Base-by-base conservation (phyloP, 2,888 invertebrate genomes). In the Falcaria lacertinaria region DNA sequence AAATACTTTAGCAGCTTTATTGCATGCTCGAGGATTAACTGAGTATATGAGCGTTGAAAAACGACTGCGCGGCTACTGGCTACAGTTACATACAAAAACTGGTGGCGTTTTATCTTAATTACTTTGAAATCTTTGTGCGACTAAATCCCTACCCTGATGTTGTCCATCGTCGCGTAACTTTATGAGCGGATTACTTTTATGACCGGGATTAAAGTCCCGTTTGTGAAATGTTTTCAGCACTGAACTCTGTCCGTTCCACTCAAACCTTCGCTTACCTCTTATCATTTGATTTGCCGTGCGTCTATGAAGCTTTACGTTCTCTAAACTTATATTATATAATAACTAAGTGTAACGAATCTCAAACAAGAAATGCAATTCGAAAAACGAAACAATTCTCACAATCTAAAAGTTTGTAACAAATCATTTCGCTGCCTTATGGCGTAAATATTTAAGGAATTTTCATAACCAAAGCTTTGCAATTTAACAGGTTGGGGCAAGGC, bases 101-200 rank as follows among this genome's bases (percentile, higher is more conserved):
- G 76, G 70, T 72, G 77, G 79, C 74, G 76, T 89, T 89, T 88
- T 87, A 86, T 89, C 86, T 86, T 89, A 89, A 89, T 89, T 88
- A 89, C 84, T 84, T 82, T 68, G 79, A 78, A 86, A 87, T 89
- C 88, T 87, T 88, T 82, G 83, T 78, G 72, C 57, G 82, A 80
- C 78, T 73, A 80, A 87, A 88, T 85, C 86, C 86, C 73, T 79
- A 81, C 86, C 87, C 88, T 86, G 82, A 80, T 80, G 85, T 79
- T 86, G 87, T 87, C 87, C 87, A 87, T 87, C 86, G 84, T 82
- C 79, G 85, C 79, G 82, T 80, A 81, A 85, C 80, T 89, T 89
- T 88, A 89, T 85, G 87, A 80, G 79, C 73, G 82, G 87, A 89
- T 88, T 89, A 89, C 85, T 88, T 88, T 89, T 87, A 89, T 85